Conservation (phyloP, 2,888 invertebrate species). For the Pterostichus madidus region DNA sequence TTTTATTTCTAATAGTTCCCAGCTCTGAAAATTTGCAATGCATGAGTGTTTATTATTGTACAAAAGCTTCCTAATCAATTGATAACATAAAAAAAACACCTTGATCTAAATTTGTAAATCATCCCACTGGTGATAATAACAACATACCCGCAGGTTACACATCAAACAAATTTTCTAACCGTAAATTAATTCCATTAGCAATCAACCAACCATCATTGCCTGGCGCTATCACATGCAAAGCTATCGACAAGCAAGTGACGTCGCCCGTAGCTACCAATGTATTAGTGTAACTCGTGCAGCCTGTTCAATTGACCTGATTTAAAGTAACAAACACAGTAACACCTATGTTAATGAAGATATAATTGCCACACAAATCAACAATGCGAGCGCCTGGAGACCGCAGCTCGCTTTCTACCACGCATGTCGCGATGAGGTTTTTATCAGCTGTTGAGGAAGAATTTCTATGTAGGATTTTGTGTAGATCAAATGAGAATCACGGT, state of each 20-base stretch:
- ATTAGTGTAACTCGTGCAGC: conserved; percentile 3
- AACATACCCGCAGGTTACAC: not conserved
- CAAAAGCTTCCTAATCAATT: too few species aligned
- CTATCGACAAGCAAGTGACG: not conserved
- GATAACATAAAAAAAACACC: too few species aligned
- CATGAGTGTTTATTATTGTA: too few species aligned
- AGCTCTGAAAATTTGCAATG: too few species aligned
- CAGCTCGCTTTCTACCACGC: conserved; percentile 44
- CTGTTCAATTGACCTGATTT: conserved; percentile 63
- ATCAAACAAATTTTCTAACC: not conserved
- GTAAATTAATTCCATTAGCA: too few species aligned
- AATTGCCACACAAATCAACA: conserved; percentile 64
- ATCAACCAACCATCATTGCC: not conserved
- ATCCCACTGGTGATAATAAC: not conserved
- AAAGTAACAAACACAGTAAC: conserved; percentile 49
- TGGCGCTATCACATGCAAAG: too few species aligned
- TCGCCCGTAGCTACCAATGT: too few species aligned
- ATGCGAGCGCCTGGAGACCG: conserved; percentile 12
- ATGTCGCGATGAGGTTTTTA: not conserved
- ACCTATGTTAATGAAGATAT: conserved; percentile 58
- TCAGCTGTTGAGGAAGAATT: not conserved
- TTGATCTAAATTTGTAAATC: not conserved
- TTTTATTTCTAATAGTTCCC: too few species aligned
- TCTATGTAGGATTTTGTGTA: too few species aligned
- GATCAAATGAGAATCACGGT: too few species aligned